Percentiles rank a stretch among this genome's conserved stretches.
Evolutionary conservation across 1,140 invertebrate species (phyloP).

Genomic region (Cydia strobilella): DNA sequence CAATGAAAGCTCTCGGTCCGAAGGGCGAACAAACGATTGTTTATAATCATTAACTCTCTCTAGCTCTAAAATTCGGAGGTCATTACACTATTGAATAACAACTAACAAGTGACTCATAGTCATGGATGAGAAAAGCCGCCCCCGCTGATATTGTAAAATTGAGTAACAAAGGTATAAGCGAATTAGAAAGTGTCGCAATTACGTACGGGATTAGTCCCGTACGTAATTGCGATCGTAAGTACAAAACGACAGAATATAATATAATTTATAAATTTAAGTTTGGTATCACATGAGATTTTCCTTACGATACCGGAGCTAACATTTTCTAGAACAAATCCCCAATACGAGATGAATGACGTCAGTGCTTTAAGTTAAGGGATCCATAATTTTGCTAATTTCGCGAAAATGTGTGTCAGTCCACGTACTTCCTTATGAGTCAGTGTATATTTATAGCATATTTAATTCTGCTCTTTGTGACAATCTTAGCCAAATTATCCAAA

Average conservation of each 20-base stretch:
- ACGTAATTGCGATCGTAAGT: no score
- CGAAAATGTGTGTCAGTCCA: constrained; percentile 19
- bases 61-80: constrained; percentile 3
- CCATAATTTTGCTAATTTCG: not conserved
- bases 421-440: constrained; percentile 8
- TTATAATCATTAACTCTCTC: constrained; percentile 4
- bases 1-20: not conserved
- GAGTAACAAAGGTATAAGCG: no score
- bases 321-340: not conserved
- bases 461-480: not conserved
- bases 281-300: not conserved
- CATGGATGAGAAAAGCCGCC: not conserved
- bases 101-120: not conserved
- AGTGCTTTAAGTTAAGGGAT: not conserved
- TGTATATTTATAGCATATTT: not conserved
- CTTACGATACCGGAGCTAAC: not conserved
- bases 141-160: not conserved
- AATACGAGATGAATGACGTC: not conserved
- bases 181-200: no score
- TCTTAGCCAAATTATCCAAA: not conserved
- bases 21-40: not conserved
- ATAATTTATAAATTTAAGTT: not conserved
- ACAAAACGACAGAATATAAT: no score
- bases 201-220: no score
- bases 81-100: constrained; percentile 12